Evolutionary conservation across 2,888 invertebrate species (phyloP).

Genomic region (Thelaira solivaga): DNA sequence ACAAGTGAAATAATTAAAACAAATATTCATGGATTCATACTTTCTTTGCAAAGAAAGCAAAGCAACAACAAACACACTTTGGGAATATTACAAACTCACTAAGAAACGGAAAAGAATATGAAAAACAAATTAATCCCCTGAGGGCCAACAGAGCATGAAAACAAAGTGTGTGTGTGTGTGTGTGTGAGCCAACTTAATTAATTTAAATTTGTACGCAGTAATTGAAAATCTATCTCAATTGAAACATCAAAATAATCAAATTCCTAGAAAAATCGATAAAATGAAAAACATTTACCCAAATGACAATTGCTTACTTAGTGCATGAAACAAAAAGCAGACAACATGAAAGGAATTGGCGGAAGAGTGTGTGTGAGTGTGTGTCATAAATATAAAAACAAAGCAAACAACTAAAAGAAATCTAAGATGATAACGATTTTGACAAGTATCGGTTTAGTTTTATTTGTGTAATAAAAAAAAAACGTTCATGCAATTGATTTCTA

Average conservation of each 20-base stretch:
- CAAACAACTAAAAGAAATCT: background rate
- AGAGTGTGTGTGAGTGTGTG: too few species aligned
- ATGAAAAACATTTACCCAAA: slow-evolving; percentile 21
- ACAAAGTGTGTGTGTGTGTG: too few species aligned
- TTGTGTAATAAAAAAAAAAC: slow-evolving; percentile 37
- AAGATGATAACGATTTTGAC: slow-evolving; percentile 58
- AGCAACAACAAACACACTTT: too few species aligned
- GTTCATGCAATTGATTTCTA: slow-evolving; percentile 55
- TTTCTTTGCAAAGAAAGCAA: too few species aligned
- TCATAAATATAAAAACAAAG: background rate
- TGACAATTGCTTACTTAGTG: background rate
- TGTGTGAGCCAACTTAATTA: slow-evolving; percentile 34
- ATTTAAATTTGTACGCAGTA: slow-evolving; percentile 45
- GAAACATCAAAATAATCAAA: background rate
- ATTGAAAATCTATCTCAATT: slow-evolving; percentile 24
- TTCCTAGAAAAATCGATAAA: background rate
- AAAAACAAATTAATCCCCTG: slow-evolving; percentile 22
- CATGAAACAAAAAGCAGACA: background rate
- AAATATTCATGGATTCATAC: too few species aligned
- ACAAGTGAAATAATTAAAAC: too few species aligned
- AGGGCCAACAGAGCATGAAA: too few species aligned
- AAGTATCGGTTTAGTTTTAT: slow-evolving; percentile 58
- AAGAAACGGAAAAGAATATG: too few species aligned
- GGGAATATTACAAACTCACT: too few species aligned
- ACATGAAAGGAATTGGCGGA: background rate